Percentiles rank a stretch among this genome's conserved stretches.
Evolutionary conservation across 2,888 invertebrate genomes (phyloP).

Genomic region (Cosmorhoe ocellata): DNA sequence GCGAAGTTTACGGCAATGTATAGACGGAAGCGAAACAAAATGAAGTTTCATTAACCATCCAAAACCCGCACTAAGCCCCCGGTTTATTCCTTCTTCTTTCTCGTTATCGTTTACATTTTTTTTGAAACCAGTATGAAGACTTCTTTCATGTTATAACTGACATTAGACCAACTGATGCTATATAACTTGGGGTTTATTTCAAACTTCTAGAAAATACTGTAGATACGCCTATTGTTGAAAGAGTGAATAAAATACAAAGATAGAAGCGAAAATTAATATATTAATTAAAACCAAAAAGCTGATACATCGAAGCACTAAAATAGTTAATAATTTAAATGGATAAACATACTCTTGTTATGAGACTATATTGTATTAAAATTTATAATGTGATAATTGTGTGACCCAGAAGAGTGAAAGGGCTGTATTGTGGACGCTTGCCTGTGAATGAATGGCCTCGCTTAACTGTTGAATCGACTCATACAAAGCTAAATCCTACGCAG

Average conservation of each 20-base stretch:
- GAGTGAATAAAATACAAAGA: constrained; percentile 21
- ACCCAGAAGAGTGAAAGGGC: constrained; percentile 22
- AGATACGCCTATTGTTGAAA: too few species aligned
- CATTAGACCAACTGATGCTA: too few species aligned
- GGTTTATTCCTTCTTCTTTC: too few species aligned
- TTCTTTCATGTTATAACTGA: too few species aligned
- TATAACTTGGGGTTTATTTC: too few species aligned
- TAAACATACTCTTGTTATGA: constrained; percentile 18
- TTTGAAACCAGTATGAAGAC: too few species aligned
- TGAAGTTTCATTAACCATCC: too few species aligned
- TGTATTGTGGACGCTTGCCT: constrained; percentile 28
- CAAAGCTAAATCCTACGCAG: constrained; percentile 21
- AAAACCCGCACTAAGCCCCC: too few species aligned
- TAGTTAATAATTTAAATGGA: constrained; percentile 40
- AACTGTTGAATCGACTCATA: constrained; percentile 19
- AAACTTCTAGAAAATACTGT: too few species aligned
- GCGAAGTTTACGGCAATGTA: too few species aligned
- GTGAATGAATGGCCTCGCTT: constrained; percentile 27
- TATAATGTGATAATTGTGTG: constrained; percentile 6
- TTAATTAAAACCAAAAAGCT: constrained; percentile 35
- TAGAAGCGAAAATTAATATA: constrained; percentile 49
- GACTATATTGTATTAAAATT: constrained; percentile 21
- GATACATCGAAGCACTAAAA: constrained; percentile 39
- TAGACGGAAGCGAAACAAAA: too few species aligned
- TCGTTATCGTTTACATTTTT: too few species aligned